Conservation (phyloP, 2,888 invertebrate genomes). For the Athrips mouffetella region DNA sequence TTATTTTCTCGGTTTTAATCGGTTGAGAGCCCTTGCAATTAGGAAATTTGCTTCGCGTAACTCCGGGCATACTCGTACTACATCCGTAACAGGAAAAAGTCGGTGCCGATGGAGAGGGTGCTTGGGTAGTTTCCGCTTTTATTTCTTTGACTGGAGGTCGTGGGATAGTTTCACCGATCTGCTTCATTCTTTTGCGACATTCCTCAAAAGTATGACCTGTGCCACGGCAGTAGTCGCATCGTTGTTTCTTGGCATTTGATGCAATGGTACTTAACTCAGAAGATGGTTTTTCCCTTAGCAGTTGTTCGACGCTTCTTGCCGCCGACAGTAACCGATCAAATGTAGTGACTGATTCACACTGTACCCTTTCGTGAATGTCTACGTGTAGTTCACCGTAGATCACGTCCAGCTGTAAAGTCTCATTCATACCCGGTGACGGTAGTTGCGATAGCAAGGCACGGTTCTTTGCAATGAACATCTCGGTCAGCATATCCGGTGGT, state of each 20-base stretch:
- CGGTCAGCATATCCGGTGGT: no score
- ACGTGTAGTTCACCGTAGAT: slow-evolving; percentile 4
- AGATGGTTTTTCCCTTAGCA: neutral
- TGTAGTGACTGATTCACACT: neutral
- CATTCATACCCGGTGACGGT: neutral
- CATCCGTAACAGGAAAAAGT: no score
- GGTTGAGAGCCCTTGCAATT: slow-evolving; percentile 8
- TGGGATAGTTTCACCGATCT: neutral
- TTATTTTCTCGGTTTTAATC: neutral
- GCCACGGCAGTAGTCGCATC: neutral
- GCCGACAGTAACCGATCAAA: neutral
- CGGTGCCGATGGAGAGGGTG: slow-evolving; percentile 4
- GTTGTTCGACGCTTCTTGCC: neutral
- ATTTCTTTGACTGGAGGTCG: neutral
- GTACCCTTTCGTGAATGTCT: neutral
- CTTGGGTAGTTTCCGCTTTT: slow-evolving; percentile 1
- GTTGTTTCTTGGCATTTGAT: neutral
- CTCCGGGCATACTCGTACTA: slow-evolving; percentile 23
- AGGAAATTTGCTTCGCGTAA: slow-evolving; percentile 18
- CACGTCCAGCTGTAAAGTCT: neutral
- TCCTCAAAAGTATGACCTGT: neutral
- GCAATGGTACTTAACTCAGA: neutral
- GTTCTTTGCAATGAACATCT: no score
- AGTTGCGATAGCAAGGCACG: no score
- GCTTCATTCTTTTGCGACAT: neutral